These are phyloP conservation scores for Melanostoma scalare DNA, from an alignment of 2,888 invertebrate species.

Conservation along the genomic window DNA sequence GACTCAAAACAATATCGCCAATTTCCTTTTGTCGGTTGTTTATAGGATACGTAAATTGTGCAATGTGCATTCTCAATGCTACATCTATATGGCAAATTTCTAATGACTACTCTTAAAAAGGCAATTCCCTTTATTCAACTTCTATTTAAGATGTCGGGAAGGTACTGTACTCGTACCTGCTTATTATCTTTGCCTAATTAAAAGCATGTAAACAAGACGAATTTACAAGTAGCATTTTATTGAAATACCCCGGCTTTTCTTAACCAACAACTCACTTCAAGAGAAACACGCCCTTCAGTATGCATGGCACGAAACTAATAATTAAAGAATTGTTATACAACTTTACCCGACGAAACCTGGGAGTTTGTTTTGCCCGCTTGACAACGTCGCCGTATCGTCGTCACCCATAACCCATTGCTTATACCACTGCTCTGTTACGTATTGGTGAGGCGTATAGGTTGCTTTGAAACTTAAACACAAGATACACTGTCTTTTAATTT, in stretches of 20 bases:
- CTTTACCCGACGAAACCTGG: slow-evolving; percentile 27
- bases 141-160: slow-evolving; percentile 1
- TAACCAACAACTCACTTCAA: slow-evolving; percentile 20
- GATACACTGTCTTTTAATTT: slow-evolving; percentile 33
- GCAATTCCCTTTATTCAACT: slow-evolving; percentile 17
- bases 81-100: too few relatives aligned
- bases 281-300: slow-evolving; percentile 12
- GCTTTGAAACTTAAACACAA: slow-evolving; percentile 37
- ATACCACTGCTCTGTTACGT: slow-evolving; percentile 28
- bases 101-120: neutral
- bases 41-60: too few relatives aligned
- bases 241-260: slow-evolving; percentile 25
- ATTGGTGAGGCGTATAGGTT: slow-evolving; percentile 29
- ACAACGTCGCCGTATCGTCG: neutral
- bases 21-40: too few relatives aligned
- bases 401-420: too few relatives aligned
- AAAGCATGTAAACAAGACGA: slow-evolving; percentile 44
- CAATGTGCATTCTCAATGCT: too few relatives aligned
- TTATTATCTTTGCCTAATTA: slow-evolving; percentile 52
- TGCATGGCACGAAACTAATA: slow-evolving; percentile 58
- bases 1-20: too few relatives aligned
- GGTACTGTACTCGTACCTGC: slow-evolving; percentile 5
- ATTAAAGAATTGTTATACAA: slow-evolving; percentile 62
- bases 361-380: slow-evolving; percentile 8
- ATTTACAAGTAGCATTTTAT: slow-evolving; percentile 35